Percentiles rank a stretch among this genome's conserved stretches.
Evolutionary conservation across 1,140 invertebrate genomes (phyloP).

Genomic region (Arion vulgaris): DNA sequence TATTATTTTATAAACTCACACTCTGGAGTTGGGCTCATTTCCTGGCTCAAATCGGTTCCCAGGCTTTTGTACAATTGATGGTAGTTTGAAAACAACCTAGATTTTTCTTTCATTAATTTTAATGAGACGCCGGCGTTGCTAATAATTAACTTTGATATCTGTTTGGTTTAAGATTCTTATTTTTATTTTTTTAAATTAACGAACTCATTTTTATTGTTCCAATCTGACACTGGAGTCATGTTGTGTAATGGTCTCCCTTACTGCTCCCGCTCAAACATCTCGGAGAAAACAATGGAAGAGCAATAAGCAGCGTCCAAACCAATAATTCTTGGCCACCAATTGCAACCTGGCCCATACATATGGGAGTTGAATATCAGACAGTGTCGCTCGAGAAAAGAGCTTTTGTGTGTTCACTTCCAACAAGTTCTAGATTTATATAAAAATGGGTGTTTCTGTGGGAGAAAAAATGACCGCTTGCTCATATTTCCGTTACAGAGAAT

Average conservation of each 20-base stretch:
- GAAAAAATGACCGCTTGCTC: background rate
- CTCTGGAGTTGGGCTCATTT: too few species aligned
- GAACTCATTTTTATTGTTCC: background rate
- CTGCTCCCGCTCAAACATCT: background rate
- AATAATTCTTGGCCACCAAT: conserved; percentile 6
- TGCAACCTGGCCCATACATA: background rate
- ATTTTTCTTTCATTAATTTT: conserved; percentile 8
- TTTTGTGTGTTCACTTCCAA: background rate
- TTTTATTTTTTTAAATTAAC: background rate
- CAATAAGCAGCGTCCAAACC: background rate
- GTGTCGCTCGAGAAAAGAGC: conserved; percentile 6
- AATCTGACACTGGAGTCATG: background rate
- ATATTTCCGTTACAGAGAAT: background rate
- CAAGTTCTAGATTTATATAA: background rate
- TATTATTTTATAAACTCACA: too few species aligned
- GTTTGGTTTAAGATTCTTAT: too few species aligned
- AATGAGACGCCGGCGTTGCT: background rate
- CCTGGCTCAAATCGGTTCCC: background rate
- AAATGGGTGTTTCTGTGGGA: conserved; percentile 15
- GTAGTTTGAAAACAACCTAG: background rate
- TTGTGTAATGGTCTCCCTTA: background rate
- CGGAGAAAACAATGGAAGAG: background rate
- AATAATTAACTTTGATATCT: background rate
- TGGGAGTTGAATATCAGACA: conserved; percentile 11
- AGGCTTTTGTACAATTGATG: background rate